Evolutionary conservation across 2,113 vertebrate genomes (phyloP), one percentile per base, ranked within the genome.

Genomic region (Brachionichthys hirsutus): DNA sequence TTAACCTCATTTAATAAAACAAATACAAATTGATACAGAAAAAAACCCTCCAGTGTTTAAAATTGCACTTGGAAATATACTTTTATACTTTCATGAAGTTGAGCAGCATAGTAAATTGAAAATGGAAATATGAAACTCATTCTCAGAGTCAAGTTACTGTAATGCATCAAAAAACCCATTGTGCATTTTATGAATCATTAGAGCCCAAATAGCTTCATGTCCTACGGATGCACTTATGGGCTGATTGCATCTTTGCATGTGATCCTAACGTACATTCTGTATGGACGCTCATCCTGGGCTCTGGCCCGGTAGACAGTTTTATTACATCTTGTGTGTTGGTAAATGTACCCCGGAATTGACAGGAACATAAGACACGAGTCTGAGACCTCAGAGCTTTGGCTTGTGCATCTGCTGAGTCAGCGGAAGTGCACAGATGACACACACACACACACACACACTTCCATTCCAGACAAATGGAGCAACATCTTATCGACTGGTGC

Each of bases 121-220:
- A 77, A 59, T 49, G 14, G 60, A 60, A 70, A 50, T n/a, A n/a
- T n/a, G n/a, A n/a, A n/a, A n/a, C n/a, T n/a, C n/a, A n/a, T n/a
- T n/a, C n/a, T n/a, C n/a, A n/a, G n/a, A n/a, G n/a, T 50, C n/a
- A 59, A 69, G 74, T 64, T 17, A 46, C 55, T 64, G 55, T 61
- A 69, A 69, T 67, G 48, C 70, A 62, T 69, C 55, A 80, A 73
- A 80, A 73, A 75, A 70, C 81, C 58, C 70, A 60, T 62, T 74
- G 63, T 74, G 78, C 66, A 68, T 81, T 83, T 72, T 67, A 73
- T 75, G 71, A 81, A 66, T 85, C 71, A 75, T 81, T 78, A 69
- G 63, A 77, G 54, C 60, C 35, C 62, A 69, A 62, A 73, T 73
- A 58, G 52, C 78, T 58, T 63, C 12, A 36, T 59, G 54, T 67